Evolutionary conservation across 2,888 invertebrate genomes (phyloP), one percentile per base, ranked within the genome.

Genomic region (Sicus ferrugineus): DNA sequence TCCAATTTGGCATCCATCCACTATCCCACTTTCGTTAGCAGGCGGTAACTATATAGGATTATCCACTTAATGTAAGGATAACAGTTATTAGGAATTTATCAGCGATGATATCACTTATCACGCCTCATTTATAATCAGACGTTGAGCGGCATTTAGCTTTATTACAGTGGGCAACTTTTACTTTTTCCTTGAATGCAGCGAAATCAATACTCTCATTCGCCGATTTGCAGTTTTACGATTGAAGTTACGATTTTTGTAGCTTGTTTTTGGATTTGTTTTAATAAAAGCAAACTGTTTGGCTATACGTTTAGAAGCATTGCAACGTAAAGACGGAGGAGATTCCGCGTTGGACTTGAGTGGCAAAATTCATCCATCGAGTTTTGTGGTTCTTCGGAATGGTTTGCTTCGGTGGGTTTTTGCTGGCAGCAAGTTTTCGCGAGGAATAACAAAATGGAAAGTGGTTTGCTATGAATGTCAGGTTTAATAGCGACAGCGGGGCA

Each of bases 361-460:
- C 62, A 16, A 46, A 28, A 62, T 7, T 54, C 7, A 26, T n/a
- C n/a, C 21, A 23, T 38, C 14, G 14, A 54, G 42, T 69, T 72
- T 67, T 31, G 70, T 67, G 70, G 69, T 69, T 73, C 68, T 72
- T 73, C 69, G 70, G 67, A 67, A 68, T 65, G 16, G 50, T 31
- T 23, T 46, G 11, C 69, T 54, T 67, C 5, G 34, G 46, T 69
- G 54, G 34, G 21, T 65, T n/a, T 50, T 54, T 52, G 58, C 30
- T 14, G n/a, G n/a, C n/a, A 19, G 59, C 48, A 48, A 28, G 46
- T 58, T 67, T 58, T 21, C 14, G 58, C 48, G 30, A 48, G 58
- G 48, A 67, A 69, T 68, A 73, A 73, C 74, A 72, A 74, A 77
- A 78, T 78, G 78, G 78, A 78, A 78, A 78, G 78, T 76, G 75